Base-by-base conservation (phyloP, 2,888 invertebrate genomes). In the Drosophila gaucha region DNA sequence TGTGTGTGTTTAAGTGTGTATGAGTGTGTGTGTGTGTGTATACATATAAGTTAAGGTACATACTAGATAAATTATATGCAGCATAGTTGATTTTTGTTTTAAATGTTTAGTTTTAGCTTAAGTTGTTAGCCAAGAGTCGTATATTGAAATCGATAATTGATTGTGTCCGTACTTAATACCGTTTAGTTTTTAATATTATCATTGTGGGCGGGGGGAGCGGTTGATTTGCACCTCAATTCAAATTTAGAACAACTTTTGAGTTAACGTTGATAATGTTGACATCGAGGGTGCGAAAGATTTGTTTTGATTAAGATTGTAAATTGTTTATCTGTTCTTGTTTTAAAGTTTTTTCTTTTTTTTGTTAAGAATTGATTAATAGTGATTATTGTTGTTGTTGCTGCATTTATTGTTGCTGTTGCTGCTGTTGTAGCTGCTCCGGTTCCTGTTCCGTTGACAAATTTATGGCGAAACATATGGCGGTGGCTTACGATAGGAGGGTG, bases 401-500 rank as follows among this genome's bases (percentile, higher is more conserved):
- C 54, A 58, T 14, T 64, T 83, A 58, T 72, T 64, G 55, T 63
- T 59, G 57, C 30, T 74, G 59, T 63, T 67, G 52, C 26, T 64
- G 47, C 57, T 64, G 38, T 41, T 54, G 50, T 35, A 44, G 36
- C 4, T 67, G 9, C n/a, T 52, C 16, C 31, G 54, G 16, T 43
- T 6, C 28, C 1, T 4, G 6, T 18, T 3, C 26, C 6, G 10
- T 77, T 72, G 70, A 79, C 70, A 79, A 77, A 85, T 87, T 97
- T 98, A 98, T 92, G 98, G 98, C 84, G 98, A 98, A 88, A 98
- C 98, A 92, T 99, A 98, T 35, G 98, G 98, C 67, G 98, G 98
- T 50, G 98, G 98, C 92, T 97, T 97, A 90, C 98, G 95, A 94
- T 98, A 97, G 83, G 97, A 96, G 68, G 97, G 97, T 47, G 96